Percentiles rank a stretch among this genome's conserved stretches.
phyloP scores from a whole-genome alignment of 2,113 vertebrate genomes.

The Lutjanus erythropterus region DNA sequence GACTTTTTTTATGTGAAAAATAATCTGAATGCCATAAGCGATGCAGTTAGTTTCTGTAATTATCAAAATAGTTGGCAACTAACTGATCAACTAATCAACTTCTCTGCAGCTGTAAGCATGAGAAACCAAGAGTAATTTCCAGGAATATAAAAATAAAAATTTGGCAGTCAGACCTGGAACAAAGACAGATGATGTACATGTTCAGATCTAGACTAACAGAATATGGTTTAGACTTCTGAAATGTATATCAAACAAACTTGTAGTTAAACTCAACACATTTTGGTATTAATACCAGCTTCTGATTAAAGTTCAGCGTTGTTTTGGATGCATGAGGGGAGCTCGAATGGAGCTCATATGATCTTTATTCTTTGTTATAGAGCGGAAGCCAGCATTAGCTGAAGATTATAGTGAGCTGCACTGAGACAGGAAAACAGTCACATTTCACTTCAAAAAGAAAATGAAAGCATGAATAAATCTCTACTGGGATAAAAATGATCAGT shows the following conservation, averaged over 20 bases:
- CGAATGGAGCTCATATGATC: neutral
- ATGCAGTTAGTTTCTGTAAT: too few species aligned
- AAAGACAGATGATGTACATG: neutral
- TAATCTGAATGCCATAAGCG: too few species aligned
- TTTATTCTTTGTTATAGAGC: neutral
- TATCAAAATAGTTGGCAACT: too few species aligned
- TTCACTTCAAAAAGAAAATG: conserved; percentile 35
- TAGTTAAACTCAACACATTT: neutral
- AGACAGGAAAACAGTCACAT: conserved; percentile 2
- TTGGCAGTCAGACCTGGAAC: neutral
- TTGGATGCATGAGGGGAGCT: neutral
- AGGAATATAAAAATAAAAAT: neutral
- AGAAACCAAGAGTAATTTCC: neutral
- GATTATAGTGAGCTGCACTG: conserved; percentile 9
- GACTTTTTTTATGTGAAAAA: too few species aligned
- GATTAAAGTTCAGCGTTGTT: neutral
- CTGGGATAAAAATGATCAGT: conserved; percentile 26
- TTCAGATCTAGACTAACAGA: neutral
- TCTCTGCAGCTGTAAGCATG: neutral
- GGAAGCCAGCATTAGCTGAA: conserved; percentile 7
- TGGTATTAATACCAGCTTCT: conserved; percentile 1
- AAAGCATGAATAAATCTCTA: conserved; percentile 29
- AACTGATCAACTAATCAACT: too few species aligned
- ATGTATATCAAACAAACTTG: too few species aligned
- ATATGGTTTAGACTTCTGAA: neutral